These are phyloP conservation scores for Electrona antarctica DNA, from an alignment of 2,113 vertebrate species.

Conservation along the genomic window DNA sequence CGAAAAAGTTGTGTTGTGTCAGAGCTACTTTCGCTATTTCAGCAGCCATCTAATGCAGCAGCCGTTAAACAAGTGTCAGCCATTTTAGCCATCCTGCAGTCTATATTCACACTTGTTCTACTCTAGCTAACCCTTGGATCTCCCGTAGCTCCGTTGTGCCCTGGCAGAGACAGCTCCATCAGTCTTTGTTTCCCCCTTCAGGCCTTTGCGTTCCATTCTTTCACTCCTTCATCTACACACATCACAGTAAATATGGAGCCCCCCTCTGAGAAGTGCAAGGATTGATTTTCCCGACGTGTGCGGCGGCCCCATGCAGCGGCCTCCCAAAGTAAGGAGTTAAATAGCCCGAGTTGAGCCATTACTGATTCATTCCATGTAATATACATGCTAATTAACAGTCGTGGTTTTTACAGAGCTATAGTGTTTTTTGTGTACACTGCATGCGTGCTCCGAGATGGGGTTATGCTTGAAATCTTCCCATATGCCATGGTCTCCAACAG, in stretches of 20 bases:
- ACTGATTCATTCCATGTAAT: slow-evolving; percentile 42
- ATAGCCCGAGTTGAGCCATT: slow-evolving; percentile 23
- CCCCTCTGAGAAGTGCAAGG: slow-evolving; percentile 4
- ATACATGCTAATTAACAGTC: slow-evolving; percentile 4
- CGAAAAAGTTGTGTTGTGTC: too few species aligned
- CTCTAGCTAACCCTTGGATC: slow-evolving; percentile 23
- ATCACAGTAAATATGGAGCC: slow-evolving; percentile 58
- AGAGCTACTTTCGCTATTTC: too few species aligned
- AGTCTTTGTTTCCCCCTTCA: slow-evolving; percentile 57
- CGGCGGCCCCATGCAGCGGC: slow-evolving; percentile 30
- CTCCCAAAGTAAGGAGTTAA: slow-evolving; percentile 32
- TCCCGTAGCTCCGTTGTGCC: slow-evolving; percentile 27
- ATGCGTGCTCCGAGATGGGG: not conserved
- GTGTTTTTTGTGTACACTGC: not conserved
- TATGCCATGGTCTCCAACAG: not conserved
- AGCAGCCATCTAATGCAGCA: too few species aligned
- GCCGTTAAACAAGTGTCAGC: too few species aligned
- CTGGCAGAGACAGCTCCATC: slow-evolving; percentile 48
- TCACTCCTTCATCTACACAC: slow-evolving; percentile 59
- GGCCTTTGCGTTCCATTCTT: slow-evolving; percentile 39
- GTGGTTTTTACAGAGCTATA: slow-evolving; percentile 4
- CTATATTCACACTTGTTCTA: not conserved
- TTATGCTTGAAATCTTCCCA: not conserved
- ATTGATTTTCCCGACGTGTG: slow-evolving; percentile 61
- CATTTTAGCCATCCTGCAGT: too few species aligned